Base-by-base conservation (phyloP, 37 sponge, comb jelly and placozoan species). In the Aphrocallistes beatrix region DNA sequence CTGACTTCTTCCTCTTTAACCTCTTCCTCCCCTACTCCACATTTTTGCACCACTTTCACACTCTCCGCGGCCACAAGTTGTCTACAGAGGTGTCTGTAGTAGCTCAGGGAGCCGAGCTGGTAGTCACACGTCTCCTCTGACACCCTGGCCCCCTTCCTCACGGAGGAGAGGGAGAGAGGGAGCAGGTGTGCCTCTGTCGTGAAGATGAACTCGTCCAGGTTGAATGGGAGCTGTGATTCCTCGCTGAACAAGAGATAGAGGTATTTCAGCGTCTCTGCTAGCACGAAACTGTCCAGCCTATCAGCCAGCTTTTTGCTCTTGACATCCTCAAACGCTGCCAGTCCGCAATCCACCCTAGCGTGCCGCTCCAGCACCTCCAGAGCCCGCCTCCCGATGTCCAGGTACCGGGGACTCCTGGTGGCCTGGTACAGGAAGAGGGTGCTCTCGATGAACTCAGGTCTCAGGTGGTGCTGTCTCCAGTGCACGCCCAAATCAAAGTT, bases 241-340 rank as follows among this genome's bases (percentile, higher is more conserved):
- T 97, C 95, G 34, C 93, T 86, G 85, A 94, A 97, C 82, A 94
- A 49, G 38, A 97, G 86, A 60, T 90, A 97, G 8, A 97, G 88
- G 69, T 97, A 97, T 83, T 97, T 97, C 88, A 97, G 93, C 1
- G 93, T 97, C 86, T 97, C 98, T 0, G 98, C 98, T 42, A 97
- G 84, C 17, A 97, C 95, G 87, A 90, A 97, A 0, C 95, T 94
- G 51, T 97, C 98, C 95, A 97, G 85, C 36, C 98, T 93, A 81
- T 25, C 82, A 36, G 37, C 1, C 82, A 34, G 36, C 82, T 37
- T 1, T 36, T 88, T 86, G 17, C 87, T 91, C 36, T 85, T 81
- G 13, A 94, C 88, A 39, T 97, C 91, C 39, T 95, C 93, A 50
- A 95, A 39, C 1, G 91, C 90, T 30, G 98, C 95, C 90, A 91